phyloP scores from a whole-genome alignment of 2,888 invertebrate species.

The Xanthorhoe spadicearia region DNA sequence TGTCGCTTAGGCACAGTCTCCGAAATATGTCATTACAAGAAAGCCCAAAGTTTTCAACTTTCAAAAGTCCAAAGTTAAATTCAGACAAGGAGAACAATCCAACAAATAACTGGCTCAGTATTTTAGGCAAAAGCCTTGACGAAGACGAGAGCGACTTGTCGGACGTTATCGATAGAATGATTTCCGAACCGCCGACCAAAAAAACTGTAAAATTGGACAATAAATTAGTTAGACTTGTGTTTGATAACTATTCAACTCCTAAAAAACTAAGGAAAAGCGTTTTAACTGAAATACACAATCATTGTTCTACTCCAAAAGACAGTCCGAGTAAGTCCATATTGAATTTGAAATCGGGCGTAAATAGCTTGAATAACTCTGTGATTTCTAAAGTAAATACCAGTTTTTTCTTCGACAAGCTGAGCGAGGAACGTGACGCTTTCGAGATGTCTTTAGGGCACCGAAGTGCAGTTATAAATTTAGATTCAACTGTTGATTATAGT shows the following conservation, averaged over 20 bases:
- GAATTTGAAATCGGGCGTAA: conserved; percentile 43
- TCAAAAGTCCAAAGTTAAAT: conserved; percentile 11
- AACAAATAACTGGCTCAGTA: conserved; percentile 54
- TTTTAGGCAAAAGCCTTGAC: conserved; percentile 57
- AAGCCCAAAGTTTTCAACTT: conserved; percentile 16
- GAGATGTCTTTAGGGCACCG: conserved; percentile 83
- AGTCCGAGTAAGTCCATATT: conserved; percentile 56
- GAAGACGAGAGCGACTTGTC: conserved; percentile 65
- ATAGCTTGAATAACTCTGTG: conserved; percentile 52
- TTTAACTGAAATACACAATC: conserved; percentile 56
- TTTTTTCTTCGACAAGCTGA: conserved; percentile 82
- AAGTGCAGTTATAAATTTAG: conserved; percentile 55
- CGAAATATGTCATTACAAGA: conserved; percentile 57
- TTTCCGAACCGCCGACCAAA: conserved; percentile 56
- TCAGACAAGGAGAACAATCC: conserved; percentile 47
- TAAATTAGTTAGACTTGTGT: conserved; percentile 68
- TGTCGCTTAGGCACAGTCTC: conserved; percentile 58
- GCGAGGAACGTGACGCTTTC: conserved; percentile 84
- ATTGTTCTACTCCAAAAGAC: conserved; percentile 73
- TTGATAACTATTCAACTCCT: conserved; percentile 59
- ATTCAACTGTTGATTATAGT: conserved; percentile 69
- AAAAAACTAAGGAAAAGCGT: conserved; percentile 58
- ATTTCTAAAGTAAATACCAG: conserved; percentile 70
- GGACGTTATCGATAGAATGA: conserved; percentile 71
- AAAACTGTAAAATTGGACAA: conserved; percentile 68